phyloP scores from a whole-genome alignment of 2,797 vertebrate genomes.

The Acropternis orthonyx region DNA sequence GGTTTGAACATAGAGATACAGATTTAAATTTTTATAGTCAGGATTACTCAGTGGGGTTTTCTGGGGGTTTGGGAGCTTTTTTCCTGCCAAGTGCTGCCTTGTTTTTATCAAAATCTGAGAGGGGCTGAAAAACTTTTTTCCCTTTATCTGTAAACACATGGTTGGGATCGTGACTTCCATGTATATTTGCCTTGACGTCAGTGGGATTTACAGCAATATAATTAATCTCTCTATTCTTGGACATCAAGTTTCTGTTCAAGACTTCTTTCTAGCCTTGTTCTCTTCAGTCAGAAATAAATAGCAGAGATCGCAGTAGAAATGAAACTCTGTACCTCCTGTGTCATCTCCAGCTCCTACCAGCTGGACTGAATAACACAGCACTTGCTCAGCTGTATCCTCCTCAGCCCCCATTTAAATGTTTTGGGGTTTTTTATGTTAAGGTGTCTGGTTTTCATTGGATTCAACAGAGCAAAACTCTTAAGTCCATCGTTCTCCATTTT shows the following conservation, averaged over 20 bases:
- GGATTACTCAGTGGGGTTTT: neutral
- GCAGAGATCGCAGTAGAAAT: slow-evolving; percentile 2
- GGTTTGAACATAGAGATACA: neutral
- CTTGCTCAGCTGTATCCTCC: neutral
- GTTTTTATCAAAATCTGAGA: neutral
- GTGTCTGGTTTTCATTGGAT: neutral
- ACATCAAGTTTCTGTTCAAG: neutral
- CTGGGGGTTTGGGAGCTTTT: neutral
- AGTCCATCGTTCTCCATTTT: neutral
- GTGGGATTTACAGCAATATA: slow-evolving; percentile 13
- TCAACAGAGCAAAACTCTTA: neutral
- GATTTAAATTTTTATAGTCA: neutral
- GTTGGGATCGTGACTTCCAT: neutral
- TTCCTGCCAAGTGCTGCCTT: neutral
- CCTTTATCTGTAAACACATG: neutral
- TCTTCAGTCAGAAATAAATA: neutral
- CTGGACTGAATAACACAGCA: slow-evolving; percentile 19
- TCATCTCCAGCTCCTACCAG: slow-evolving; percentile 1
- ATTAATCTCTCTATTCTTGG: slow-evolving; percentile 29
- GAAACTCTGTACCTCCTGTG: neutral
- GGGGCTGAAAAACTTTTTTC: neutral
- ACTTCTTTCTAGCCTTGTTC: neutral
- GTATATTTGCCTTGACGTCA: slow-evolving; percentile 28
- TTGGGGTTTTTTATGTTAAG: neutral
- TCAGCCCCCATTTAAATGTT: neutral